Conservation (phyloP, 2,113 vertebrate species). For the Indri indri region DNA sequence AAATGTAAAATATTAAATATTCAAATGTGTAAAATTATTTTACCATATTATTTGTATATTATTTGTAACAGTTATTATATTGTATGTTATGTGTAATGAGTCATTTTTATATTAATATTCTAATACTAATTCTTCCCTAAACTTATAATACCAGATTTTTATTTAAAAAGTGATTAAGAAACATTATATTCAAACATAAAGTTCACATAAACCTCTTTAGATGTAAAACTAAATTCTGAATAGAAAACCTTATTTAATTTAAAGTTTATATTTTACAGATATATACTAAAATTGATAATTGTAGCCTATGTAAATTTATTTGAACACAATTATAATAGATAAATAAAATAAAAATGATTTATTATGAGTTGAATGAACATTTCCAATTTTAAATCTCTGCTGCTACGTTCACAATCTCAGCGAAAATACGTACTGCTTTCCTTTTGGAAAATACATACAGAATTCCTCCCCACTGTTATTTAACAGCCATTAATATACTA, state of each 20-base stretch:
- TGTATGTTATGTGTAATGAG: not conserved
- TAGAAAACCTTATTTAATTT: not conserved
- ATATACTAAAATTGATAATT: not conserved
- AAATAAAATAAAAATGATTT: not conserved
- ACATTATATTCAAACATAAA: not conserved
- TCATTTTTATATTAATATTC: not conserved
- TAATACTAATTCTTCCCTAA: not conserved
- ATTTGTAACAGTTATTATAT: not conserved
- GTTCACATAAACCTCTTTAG: not conserved
- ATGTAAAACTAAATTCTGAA: not conserved
- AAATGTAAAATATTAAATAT: not conserved
- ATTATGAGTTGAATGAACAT: not conserved
- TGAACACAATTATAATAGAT: not conserved
- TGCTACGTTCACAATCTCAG: not conserved
- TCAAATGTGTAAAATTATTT: not conserved
- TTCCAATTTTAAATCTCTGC: conserved; percentile 6
- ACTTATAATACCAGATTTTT: not conserved
- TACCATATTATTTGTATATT: not conserved
- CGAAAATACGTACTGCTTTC: not conserved
- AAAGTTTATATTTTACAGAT: conserved; percentile 10
- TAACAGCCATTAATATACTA: not conserved
- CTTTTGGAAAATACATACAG: not conserved
- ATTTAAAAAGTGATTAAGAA: not conserved
- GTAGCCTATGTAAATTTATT: not conserved
- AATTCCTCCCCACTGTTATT: not conserved